These are phyloP conservation scores for Isoperla grammatica DNA, from an alignment of 2,888 invertebrate species.

Conservation along the genomic window DNA sequence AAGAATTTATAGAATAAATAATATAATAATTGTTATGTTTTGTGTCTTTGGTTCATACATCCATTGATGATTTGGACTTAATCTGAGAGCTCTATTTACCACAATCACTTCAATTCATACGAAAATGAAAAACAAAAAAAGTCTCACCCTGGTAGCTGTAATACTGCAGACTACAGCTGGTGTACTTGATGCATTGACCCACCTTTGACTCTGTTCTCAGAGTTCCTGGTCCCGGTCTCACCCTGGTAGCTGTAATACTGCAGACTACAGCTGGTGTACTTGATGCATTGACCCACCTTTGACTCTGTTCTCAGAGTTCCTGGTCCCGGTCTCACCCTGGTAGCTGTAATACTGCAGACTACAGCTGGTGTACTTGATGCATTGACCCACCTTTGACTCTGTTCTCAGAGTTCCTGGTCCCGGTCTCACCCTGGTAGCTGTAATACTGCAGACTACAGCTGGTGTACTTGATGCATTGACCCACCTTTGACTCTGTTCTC, in stretches of 20 bases:
- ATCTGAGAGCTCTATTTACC: too few species aligned
- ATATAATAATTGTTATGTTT: too few species aligned
- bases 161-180: too few species aligned
- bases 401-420: conserved; percentile 56
- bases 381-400: conserved; percentile 64
- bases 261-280: conserved; percentile 90
- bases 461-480: conserved; percentile 92
- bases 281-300: conserved; percentile 75
- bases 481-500: conserved; percentile 60
- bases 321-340: conserved; percentile 51
- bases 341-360: conserved; percentile 84
- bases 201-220: conserved; percentile 61
- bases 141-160: too few species aligned
- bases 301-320: conserved; percentile 58
- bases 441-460: conserved; percentile 88
- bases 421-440: conserved; percentile 54
- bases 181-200: too few species aligned
- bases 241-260: conserved; percentile 72
- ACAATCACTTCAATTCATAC: too few species aligned
- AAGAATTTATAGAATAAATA: too few species aligned
- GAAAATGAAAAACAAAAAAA: too few species aligned
- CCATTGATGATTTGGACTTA: too few species aligned
- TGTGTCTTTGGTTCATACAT: too few species aligned
- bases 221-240: conserved; percentile 53
- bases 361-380: conserved; percentile 92